Conservation (phyloP, 2,797 vertebrate species). For the Microctenopoma lineatum region DNA sequence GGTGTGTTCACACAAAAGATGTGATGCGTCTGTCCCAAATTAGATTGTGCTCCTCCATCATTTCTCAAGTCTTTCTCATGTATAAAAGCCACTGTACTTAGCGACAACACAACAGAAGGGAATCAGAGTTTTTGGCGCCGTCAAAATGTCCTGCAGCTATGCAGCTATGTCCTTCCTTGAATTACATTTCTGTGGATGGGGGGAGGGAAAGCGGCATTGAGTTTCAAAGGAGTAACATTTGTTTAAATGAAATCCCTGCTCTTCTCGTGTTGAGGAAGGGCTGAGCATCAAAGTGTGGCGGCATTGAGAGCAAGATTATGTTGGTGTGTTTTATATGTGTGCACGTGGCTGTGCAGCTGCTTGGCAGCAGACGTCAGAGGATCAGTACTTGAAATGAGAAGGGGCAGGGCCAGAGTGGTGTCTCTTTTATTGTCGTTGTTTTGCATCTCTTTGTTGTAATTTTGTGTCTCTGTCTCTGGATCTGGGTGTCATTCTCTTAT, state of each 20-base stretch:
- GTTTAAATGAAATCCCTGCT: constrained; percentile 62
- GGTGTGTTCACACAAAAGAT: constrained; percentile 69
- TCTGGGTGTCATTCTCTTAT: not conserved
- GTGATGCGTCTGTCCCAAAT: constrained; percentile 71
- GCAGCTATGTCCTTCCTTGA: constrained; percentile 58
- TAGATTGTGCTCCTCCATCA: constrained; percentile 69
- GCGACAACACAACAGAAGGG: constrained; percentile 29
- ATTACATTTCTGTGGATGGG: constrained; percentile 54
- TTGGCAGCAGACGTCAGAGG: constrained; percentile 12
- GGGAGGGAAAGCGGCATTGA: constrained; percentile 21
- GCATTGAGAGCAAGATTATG: constrained; percentile 29
- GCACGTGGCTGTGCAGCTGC: constrained; percentile 2
- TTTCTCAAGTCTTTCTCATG: constrained; percentile 70
- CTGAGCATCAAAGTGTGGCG: constrained; percentile 49
- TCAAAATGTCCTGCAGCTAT: constrained; percentile 60
- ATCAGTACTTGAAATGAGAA: constrained; percentile 23
- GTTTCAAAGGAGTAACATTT: constrained; percentile 64
- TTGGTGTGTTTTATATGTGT: constrained; percentile 8
- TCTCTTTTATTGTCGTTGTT: not conserved
- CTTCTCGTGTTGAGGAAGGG: constrained; percentile 22
- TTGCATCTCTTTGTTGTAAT: not conserved
- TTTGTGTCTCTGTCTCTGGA: not conserved
- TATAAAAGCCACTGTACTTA: constrained; percentile 46
- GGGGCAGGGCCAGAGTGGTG: not conserved
- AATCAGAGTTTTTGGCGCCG: constrained; percentile 18